Conservation (phyloP, 2,113 vertebrate species). For the Chitala chitala region DNA sequence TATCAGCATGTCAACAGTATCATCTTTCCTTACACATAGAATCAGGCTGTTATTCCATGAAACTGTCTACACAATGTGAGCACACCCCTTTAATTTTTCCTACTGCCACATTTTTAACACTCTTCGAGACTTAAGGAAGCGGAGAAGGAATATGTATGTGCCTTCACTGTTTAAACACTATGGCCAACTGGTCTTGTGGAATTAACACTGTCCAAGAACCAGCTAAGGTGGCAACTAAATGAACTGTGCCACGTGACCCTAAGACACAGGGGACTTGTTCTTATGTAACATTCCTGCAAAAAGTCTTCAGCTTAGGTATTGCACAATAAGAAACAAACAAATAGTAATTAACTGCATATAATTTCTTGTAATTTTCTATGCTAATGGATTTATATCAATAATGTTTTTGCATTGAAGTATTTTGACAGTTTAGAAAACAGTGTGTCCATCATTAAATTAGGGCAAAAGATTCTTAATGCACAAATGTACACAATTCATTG, state of each 20-base stretch:
- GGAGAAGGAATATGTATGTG: too few relatives aligned
- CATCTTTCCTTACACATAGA: constrained; percentile 5
- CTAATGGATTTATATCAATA: neutral
- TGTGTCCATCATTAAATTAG: neutral
- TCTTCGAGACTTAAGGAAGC: too few relatives aligned
- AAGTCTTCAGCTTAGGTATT: too few relatives aligned
- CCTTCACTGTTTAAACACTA: too few relatives aligned
- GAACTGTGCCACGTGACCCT: neutral
- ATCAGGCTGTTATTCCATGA: constrained; percentile 15
- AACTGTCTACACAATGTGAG: constrained; percentile 27
- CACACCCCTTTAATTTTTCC: neutral
- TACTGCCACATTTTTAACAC: too few relatives aligned
- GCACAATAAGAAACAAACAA: too few relatives aligned
- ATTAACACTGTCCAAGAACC: too few relatives aligned
- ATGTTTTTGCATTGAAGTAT: neutral
- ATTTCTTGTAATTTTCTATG: too few relatives aligned
- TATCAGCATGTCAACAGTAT: constrained; percentile 28
- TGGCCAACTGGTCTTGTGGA: neutral
- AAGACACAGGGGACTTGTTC: neutral
- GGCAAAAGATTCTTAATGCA: neutral
- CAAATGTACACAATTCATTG: too few relatives aligned
- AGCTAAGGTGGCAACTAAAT: too few relatives aligned
- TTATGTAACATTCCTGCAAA: too few relatives aligned
- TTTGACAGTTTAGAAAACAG: neutral
- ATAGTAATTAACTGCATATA: too few relatives aligned